phyloP scores from a whole-genome alignment of 2,888 invertebrate genomes.

The Nasonovia ribisnigri region DNA sequence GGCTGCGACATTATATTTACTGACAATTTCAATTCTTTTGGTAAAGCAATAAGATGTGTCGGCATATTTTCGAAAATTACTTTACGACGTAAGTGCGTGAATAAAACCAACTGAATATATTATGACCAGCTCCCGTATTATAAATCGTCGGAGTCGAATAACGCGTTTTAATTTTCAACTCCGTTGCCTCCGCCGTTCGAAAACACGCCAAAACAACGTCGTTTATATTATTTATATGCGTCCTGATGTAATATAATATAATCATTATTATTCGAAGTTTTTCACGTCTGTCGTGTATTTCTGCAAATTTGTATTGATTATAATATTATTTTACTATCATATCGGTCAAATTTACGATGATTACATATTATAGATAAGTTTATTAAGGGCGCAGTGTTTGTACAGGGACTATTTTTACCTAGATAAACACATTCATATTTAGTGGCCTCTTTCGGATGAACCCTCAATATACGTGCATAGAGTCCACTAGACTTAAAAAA shows the following conservation, averaged over 20 bases:
- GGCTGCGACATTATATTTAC: neutral
- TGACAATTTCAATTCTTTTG: neutral
- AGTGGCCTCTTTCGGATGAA: neutral
- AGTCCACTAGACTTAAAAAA: neutral
- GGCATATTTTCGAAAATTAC: neutral
- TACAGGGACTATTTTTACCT: neutral
- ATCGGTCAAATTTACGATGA: neutral
- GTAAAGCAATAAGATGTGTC: slow-evolving; percentile 1
- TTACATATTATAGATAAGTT: neutral
- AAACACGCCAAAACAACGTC: neutral
- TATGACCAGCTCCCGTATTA: neutral
- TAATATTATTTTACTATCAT: no score
- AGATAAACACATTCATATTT: neutral
- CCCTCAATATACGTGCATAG: neutral
- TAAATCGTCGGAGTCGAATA: slow-evolving; percentile 2
- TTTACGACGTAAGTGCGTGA: neutral
- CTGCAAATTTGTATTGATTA: no score
- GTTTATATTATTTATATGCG: neutral
- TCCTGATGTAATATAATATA: neutral
- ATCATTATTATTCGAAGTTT: neutral
- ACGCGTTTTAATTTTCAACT: slow-evolving; percentile 4
- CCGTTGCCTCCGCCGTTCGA: neutral
- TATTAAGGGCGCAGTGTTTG: neutral
- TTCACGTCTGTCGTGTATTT: neutral
- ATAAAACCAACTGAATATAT: neutral